Conservation (phyloP, 2,888 invertebrate genomes). For the Apamea anceps region DNA sequence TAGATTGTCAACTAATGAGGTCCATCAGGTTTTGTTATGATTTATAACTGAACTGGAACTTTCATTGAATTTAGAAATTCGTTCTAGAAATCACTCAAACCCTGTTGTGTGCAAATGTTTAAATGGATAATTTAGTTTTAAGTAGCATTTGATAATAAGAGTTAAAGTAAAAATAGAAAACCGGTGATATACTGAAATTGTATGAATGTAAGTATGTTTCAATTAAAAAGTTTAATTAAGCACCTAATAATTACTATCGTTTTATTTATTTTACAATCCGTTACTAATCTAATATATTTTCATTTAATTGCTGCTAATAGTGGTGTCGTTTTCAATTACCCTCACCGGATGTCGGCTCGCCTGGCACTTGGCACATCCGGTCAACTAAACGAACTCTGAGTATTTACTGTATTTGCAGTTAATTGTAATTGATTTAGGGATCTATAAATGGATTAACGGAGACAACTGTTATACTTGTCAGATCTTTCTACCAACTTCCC, state of each 20-base stretch:
- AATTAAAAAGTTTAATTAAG: slow-evolving; percentile 16
- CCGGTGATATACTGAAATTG: neutral
- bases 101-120: neutral
- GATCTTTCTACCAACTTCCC: neutral
- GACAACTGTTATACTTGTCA: neutral
- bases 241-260: neutral
- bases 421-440: slow-evolving; percentile 49
- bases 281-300: slow-evolving; percentile 45
- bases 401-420: slow-evolving; percentile 45
- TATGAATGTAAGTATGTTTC: too few species aligned
- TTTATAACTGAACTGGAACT: slow-evolving; percentile 20
- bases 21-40: slow-evolving; percentile 1
- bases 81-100: neutral
- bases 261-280: slow-evolving; percentile 36
- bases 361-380: slow-evolving; percentile 51
- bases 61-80: slow-evolving; percentile 19
- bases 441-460: slow-evolving; percentile 11
- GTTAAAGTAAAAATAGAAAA: slow-evolving; percentile 1
- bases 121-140: neutral
- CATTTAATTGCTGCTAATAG: slow-evolving; percentile 52
- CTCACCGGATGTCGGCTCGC: slow-evolving; percentile 56
- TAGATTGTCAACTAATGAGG: slow-evolving; percentile 6
- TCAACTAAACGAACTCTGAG: slow-evolving; percentile 26
- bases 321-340: slow-evolving; percentile 54
- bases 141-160: neutral